A percentile compares a stretch with the other conserved stretches of the same genome.
Conservation (phyloP, 2,797 vertebrate genomes). For the Syngnathus acus region DNA sequence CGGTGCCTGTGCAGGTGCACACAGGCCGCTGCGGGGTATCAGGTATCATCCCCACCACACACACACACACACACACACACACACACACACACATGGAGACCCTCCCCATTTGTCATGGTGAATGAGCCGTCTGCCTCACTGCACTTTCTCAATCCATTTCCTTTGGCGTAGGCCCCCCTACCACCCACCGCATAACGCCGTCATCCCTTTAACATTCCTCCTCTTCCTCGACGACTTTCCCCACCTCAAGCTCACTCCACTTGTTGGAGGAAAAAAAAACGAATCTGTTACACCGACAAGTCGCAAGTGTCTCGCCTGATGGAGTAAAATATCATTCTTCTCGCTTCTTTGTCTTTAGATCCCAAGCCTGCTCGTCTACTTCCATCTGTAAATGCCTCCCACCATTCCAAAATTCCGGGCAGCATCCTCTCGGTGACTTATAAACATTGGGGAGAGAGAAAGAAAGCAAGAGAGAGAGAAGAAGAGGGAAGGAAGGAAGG, state of each 20-base stretch:
- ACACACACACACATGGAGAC: constrained; percentile 25
- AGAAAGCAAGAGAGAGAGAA: constrained; percentile 34
- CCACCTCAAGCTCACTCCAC: constrained; percentile 22
- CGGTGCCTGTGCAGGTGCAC: constrained; percentile 59
- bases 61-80: not conserved
- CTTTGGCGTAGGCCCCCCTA: constrained; percentile 56
- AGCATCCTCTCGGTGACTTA: constrained; percentile 38
- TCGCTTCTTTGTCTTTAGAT: not conserved
- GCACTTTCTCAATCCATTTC: constrained; percentile 75
- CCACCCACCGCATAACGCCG: constrained; percentile 67
- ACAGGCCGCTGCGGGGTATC: constrained; percentile 60
- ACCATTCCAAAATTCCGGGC: constrained; percentile 36
- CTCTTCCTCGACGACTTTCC: constrained; percentile 51
- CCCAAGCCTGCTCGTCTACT: not conserved
- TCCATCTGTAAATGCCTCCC: constrained; percentile 43
- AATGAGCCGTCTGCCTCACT: constrained; percentile 72
- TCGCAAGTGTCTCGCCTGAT: constrained; percentile 22
- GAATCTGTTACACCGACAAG: constrained; percentile 31
- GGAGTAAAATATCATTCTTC: constrained; percentile 6
- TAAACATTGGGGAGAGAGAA: constrained; percentile 31
- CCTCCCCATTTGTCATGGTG: constrained; percentile 73
- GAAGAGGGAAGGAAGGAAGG: constrained; percentile 19
- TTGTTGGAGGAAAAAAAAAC: constrained; percentile 42
- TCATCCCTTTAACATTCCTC: constrained; percentile 70
- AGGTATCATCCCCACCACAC: constrained; percentile 55